Conservation (phyloP, 1,140 invertebrate genomes). For the Stegodyphus dumicola region DNA sequence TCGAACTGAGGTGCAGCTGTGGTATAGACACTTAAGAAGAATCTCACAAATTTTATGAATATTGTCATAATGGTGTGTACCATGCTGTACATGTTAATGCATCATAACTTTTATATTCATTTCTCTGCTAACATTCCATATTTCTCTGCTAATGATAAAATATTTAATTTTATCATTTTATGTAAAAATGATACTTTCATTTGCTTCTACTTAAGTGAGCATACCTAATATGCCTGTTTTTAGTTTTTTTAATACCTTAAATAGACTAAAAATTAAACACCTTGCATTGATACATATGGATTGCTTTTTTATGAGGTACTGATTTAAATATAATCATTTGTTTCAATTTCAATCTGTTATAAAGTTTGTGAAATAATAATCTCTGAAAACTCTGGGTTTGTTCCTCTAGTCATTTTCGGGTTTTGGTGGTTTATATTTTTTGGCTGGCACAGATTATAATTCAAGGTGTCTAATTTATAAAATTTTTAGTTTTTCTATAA, state of each 20-base stretch:
- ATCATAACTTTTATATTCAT: background rate
- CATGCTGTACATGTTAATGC: background rate
- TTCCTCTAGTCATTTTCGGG: background rate
- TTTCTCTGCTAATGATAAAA: background rate
- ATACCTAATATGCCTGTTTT: background rate
- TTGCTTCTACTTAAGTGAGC: background rate
- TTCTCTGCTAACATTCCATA: conserved; percentile 12
- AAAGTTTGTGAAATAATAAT: background rate
- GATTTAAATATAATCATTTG: background rate
- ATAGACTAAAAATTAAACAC: background rate
- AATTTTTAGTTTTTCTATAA: background rate
- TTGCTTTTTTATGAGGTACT: background rate
- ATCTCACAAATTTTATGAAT: conserved; percentile 11
- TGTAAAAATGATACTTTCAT: background rate
- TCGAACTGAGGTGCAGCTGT: background rate
- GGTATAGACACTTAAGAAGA: conserved; percentile 2
- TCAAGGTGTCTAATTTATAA: background rate
- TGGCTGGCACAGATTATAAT: background rate
- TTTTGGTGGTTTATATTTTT: background rate
- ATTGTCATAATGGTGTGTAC: background rate
- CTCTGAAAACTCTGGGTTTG: background rate
- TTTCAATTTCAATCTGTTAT: background rate
- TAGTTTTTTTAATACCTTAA: background rate
- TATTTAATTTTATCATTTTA: too few relatives aligned
- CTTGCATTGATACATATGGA: background rate